Evolutionary conservation across 2,888 invertebrate species (phyloP).

Genomic region (Polymixis lichenea): DNA sequence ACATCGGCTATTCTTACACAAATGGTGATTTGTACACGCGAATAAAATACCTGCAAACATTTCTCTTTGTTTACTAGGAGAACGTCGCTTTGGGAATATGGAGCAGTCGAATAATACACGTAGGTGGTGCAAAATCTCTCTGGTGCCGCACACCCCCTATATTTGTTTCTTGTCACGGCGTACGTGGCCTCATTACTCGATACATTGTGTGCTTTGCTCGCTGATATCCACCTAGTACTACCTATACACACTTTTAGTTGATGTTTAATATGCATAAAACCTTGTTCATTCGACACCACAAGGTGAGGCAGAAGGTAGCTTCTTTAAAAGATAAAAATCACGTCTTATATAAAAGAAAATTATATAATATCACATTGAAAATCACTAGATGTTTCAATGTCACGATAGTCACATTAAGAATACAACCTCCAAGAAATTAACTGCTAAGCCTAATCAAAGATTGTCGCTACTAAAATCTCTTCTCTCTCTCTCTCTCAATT

Average conservation of each 20-base stretch:
- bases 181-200: constrained; percentile 81
- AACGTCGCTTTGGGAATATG: constrained; percentile 67
- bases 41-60: constrained; percentile 67
- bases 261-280: constrained; percentile 64
- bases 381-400: constrained; percentile 42
- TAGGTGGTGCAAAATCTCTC: constrained; percentile 75
- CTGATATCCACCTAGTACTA: constrained; percentile 58
- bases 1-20: constrained; percentile 62
- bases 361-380: constrained; percentile 27
- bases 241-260: constrained; percentile 41
- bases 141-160: constrained; percentile 73
- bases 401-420: constrained; percentile 27
- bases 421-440: constrained; percentile 6
- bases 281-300: constrained; percentile 63
- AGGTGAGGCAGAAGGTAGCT: constrained; percentile 59
- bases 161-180: constrained; percentile 81
- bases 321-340: constrained; percentile 60
- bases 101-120: constrained; percentile 69
- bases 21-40: constrained; percentile 65
- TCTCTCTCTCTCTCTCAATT: too few species aligned
- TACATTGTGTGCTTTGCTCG: constrained; percentile 70
- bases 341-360: constrained; percentile 54
- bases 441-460: neutral
- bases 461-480: neutral
- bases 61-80: constrained; percentile 69